Evolutionary conservation across 2,888 invertebrate genomes (phyloP).

Genomic region (Microplitis deprimator): DNA sequence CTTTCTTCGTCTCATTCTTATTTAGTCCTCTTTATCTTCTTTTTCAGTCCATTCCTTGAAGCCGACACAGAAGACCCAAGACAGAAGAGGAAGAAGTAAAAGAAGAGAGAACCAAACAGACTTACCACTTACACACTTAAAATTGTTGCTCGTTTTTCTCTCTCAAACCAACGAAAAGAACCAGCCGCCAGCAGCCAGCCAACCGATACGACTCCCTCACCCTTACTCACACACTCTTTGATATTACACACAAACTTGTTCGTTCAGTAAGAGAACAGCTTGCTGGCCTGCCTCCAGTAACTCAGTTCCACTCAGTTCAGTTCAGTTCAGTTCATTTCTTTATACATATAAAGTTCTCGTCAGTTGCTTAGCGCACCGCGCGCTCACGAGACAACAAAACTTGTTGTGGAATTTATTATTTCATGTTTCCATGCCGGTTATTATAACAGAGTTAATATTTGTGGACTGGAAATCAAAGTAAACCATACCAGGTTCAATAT

Average conservation of each 20-base stretch:
- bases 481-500: too few species aligned
- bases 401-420: constrained; percentile 15
- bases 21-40: background rate
- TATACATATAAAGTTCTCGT: background rate
- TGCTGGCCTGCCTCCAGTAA: background rate
- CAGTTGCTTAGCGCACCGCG: constrained; percentile 1
- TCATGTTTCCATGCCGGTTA: constrained; percentile 8
- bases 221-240: background rate
- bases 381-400: background rate
- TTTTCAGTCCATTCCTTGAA: background rate
- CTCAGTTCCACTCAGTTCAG: background rate
- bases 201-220: background rate
- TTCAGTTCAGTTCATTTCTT: constrained; percentile 7
- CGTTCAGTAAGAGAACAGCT: background rate
- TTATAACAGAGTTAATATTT: background rate
- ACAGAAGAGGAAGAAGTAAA: background rate
- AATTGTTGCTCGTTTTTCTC: background rate
- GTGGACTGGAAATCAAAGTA: too few species aligned
- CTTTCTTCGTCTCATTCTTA: background rate
- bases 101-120: background rate
- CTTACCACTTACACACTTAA: background rate
- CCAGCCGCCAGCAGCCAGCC: background rate
- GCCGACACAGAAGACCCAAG: background rate
- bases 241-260: background rate
- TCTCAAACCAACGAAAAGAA: background rate